phyloP scores from a whole-genome alignment of 1,140 invertebrate species.

The Penaeus indicus region DNA sequence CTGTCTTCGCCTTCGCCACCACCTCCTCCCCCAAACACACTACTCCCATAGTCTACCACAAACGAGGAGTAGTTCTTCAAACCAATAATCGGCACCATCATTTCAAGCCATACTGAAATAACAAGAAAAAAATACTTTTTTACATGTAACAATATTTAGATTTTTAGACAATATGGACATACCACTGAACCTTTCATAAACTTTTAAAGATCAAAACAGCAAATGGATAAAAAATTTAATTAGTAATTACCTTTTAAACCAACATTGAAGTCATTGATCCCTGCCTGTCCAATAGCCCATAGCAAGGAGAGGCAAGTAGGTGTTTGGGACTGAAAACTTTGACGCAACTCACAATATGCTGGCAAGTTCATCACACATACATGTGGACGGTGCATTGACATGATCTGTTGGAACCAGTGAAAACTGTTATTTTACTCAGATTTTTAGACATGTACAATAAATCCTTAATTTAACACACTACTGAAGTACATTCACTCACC shows the following conservation, averaged over 20 bases:
- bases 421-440: not conserved
- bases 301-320: slow-evolving; percentile 52
- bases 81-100: slow-evolving; percentile 56
- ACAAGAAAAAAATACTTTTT: not conserved
- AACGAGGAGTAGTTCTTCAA: slow-evolving; percentile 57
- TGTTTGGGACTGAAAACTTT: slow-evolving; percentile 46
- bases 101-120: slow-evolving; percentile 54
- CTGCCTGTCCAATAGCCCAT: slow-evolving; percentile 53
- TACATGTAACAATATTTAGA: not conserved
- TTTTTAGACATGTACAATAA: too few relatives aligned
- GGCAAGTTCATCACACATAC: slow-evolving; percentile 48
- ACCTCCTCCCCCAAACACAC: slow-evolving; percentile 47
- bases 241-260: slow-evolving; percentile 47
- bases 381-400: slow-evolving; percentile 46
- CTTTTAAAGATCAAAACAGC: not conserved
- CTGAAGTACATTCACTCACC: too few relatives aligned
- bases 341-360: slow-evolving; percentile 53
- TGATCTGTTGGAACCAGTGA: slow-evolving; percentile 35
- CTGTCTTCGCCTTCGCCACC: slow-evolving; percentile 31
- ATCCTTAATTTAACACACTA: too few relatives aligned
- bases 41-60: slow-evolving; percentile 52
- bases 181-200: not conserved
- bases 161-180: not conserved
- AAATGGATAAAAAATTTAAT: not conserved
- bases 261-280: slow-evolving; percentile 43